Conservation (phyloP, 35 echinoderm and acorn worm species). For the Acanthaster planci region DNA sequence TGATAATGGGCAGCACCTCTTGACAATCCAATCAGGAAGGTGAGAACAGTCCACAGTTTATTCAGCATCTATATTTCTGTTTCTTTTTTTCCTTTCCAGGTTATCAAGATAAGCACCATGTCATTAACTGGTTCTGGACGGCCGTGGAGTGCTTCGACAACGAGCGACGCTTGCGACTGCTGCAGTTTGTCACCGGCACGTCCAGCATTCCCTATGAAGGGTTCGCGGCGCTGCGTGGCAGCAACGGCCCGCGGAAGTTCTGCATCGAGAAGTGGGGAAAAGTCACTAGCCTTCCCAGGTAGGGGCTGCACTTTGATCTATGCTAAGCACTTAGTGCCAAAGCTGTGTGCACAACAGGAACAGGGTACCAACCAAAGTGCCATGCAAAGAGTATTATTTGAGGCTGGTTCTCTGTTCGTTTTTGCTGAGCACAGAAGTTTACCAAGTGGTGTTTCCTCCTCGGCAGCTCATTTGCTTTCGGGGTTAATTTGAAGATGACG, state of each 20-base stretch:
- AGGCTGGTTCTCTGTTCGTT: no score
- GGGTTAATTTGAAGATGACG: no score
- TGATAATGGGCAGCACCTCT: no score
- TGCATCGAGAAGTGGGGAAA: conserved; percentile 99
- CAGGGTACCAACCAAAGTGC: no score
- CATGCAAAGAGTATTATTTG: no score
- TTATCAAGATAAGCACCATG: conserved; percentile 92
- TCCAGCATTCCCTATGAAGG: conserved; percentile 99
- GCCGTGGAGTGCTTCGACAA: conserved; percentile 96
- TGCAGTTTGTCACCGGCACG: conserved; percentile 97
- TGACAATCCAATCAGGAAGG: no score
- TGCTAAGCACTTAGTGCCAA: no score
- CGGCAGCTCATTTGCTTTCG: no score
- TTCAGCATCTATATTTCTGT: background rate
- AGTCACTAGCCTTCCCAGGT: conserved; percentile 85
- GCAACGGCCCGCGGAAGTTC: conserved; percentile 96
- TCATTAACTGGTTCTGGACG: conserved; percentile 97
- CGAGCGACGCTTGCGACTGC: conserved; percentile 80
- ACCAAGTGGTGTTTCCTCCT: no score
- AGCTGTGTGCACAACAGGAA: no score
- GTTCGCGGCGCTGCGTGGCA: conserved; percentile 90
- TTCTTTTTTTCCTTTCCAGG: conserved; percentile 47
- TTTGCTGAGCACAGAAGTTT: no score
- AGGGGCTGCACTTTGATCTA: background rate
- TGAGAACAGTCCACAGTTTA: no score